These are phyloP conservation scores for Callyntrura guangdongensis DNA, from an alignment of 2,888 invertebrate species.

Conservation along the genomic window DNA sequence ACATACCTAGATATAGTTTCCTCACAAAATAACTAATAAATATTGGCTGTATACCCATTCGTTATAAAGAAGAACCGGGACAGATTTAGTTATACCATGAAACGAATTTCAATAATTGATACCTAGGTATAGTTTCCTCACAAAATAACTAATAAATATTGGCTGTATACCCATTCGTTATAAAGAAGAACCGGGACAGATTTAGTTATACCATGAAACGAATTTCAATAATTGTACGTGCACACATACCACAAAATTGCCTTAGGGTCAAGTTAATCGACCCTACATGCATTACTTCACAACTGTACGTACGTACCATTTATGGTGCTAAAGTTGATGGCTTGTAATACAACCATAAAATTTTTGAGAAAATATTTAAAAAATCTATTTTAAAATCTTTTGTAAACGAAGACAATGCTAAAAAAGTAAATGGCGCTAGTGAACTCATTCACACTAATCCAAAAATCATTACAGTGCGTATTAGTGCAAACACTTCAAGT, in stretches of 20 bases:
- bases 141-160: neutral
- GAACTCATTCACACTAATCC: no score
- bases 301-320: constrained; percentile 43
- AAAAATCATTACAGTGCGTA: no score
- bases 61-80: no score
- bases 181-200: no score
- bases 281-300: constrained; percentile 3
- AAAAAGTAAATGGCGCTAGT: no score
- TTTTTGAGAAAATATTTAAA: neutral
- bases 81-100: neutral
- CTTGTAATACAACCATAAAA: constrained; percentile 6
- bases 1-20: neutral
- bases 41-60: neutral
- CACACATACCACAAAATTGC: neutral
- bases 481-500: no score
- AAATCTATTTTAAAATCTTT: constrained; percentile 29
- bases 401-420: neutral
- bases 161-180: neutral
- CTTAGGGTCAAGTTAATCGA: constrained; percentile 64
- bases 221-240: neutral
- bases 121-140: neutral
- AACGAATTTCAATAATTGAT: neutral
- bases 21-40: neutral
- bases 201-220: neutral
- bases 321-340: constrained; percentile 46